Percentiles rank a stretch among this genome's conserved stretches.
Evolutionary conservation across 2,888 invertebrate genomes (phyloP).

Genomic region (Chironomus tentans): DNA sequence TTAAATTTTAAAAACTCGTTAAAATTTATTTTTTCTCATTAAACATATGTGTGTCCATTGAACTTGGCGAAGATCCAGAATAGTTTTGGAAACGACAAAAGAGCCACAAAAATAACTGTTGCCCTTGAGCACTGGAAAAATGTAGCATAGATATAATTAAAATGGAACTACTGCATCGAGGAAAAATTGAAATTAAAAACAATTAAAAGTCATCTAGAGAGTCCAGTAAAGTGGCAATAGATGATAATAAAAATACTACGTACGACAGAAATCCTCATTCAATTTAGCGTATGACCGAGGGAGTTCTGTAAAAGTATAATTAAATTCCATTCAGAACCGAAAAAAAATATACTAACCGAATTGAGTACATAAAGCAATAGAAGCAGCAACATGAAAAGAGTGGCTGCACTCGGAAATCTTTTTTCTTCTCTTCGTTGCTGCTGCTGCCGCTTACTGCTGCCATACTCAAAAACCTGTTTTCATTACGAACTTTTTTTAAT

Average conservation of each 20-base stretch:
- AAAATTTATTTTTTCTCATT: too few relatives aligned
- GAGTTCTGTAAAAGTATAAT: neutral
- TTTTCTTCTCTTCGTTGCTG: neutral
- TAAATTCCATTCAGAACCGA: slow-evolving; percentile 4
- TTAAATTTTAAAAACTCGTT: too few relatives aligned
- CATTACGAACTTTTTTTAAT: neutral
- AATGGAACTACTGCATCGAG: too few relatives aligned
- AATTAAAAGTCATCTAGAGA: neutral
- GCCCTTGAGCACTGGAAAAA: too few relatives aligned
- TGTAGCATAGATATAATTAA: too few relatives aligned
- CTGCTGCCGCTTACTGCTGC: neutral
- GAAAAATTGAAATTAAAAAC: neutral
- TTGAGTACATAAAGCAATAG: neutral
- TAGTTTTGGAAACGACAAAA: too few relatives aligned
- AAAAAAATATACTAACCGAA: neutral
- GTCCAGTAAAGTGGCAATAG: neutral
- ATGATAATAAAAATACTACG: neutral
- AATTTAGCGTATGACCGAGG: neutral
- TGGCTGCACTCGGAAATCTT: neutral
- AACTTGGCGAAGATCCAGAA: too few relatives aligned
- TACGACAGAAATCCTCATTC: neutral
- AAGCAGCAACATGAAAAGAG: neutral
- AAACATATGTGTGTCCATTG: too few relatives aligned
- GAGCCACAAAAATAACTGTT: too few relatives aligned
- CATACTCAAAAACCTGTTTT: slow-evolving; percentile 10